Percentiles rank a stretch among this genome's conserved stretches.
Evolutionary conservation across 2,888 invertebrate species (phyloP).

Genomic region (Anthrax anthrax): DNA sequence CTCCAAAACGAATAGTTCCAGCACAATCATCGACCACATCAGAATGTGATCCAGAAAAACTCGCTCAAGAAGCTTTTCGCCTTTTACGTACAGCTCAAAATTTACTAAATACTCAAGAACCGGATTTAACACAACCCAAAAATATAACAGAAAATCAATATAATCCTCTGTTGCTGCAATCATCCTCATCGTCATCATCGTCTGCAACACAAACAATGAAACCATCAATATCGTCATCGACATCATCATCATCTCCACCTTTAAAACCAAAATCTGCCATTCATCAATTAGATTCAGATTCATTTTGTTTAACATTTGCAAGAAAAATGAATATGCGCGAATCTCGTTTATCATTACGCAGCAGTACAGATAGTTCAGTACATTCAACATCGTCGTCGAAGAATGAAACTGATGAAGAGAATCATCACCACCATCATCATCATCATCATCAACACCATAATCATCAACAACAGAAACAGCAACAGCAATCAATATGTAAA

Average conservation of each 20-base stretch:
- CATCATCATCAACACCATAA: too few relatives aligned
- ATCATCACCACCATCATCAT: too few relatives aligned
- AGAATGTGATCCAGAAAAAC: constrained; percentile 44
- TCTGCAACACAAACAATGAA: constrained; percentile 1
- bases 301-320: constrained; percentile 18
- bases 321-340: constrained; percentile 30
- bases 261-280: constrained; percentile 1
- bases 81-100: constrained; percentile 51
- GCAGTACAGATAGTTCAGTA: constrained; percentile 33
- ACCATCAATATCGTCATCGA: constrained; percentile 4
- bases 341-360: constrained; percentile 31
- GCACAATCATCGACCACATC: constrained; percentile 19
- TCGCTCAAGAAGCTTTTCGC: constrained; percentile 51
- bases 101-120: constrained; percentile 46
- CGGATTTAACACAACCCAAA: constrained; percentile 35
- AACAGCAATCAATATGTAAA: background rate
- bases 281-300: constrained; percentile 7
- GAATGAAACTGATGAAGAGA: constrained; percentile 8
- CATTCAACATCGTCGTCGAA: constrained; percentile 27
- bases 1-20: constrained; percentile 10
- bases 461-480: too few relatives aligned
- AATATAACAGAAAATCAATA: constrained; percentile 2
- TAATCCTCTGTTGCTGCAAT: background rate
- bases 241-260: background rate
- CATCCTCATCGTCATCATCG: constrained; percentile 3